Percentiles rank a stretch among this genome's conserved stretches.
Conservation (phyloP, 2,797 vertebrate genomes). For the Paguma larvata region DNA sequence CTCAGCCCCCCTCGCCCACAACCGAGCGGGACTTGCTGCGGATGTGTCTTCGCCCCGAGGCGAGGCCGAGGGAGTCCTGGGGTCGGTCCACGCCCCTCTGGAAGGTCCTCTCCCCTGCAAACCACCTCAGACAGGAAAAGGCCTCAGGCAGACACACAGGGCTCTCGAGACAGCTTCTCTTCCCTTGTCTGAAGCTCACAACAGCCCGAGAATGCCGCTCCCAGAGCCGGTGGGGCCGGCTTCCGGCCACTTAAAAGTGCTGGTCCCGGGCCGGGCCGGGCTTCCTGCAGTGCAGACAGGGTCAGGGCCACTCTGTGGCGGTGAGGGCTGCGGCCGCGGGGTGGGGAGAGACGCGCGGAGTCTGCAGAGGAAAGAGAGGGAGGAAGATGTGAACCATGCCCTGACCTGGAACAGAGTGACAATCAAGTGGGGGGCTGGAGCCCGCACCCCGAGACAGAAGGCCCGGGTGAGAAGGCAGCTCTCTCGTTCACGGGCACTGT, state of each 20-base stretch:
- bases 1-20: neutral
- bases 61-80: neutral
- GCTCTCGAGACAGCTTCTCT: neutral
- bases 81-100: accelerated
- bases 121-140: neutral
- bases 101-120: neutral
- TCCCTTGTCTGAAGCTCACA: neutral
- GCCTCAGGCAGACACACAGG: neutral
- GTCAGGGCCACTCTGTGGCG: neutral
- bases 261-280: neutral
- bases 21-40: neutral
- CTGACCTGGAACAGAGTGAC: neutral
- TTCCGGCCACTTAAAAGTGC: accelerated
- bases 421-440: neutral
- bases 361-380: conserved; percentile 34
- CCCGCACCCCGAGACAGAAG: no score
- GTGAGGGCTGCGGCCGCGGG: neutral
- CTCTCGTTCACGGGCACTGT: accelerated
- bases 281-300: neutral
- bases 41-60: accelerated
- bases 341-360: neutral
- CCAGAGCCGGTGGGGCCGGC: neutral
- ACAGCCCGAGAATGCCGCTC: neutral
- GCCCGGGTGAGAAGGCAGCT: accelerated
- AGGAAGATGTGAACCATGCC: neutral